Base-by-base conservation (phyloP, 1,140 invertebrate genomes). In the Aphaenogaster ashmeadi region DNA sequence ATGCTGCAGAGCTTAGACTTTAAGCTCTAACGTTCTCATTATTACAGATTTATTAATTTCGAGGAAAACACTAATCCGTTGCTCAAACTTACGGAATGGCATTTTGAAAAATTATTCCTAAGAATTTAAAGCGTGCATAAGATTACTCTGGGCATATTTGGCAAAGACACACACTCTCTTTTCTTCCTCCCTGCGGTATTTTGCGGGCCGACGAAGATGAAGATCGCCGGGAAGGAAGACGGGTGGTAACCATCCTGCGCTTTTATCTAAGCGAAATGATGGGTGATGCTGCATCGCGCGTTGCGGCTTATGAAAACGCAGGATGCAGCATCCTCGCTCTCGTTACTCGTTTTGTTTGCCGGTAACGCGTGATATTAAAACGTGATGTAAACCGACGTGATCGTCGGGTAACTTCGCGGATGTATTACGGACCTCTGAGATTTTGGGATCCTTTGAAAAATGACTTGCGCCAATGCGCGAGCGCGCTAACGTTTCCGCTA, bases 341-440 rank as follows among this genome's bases (percentile, higher is more conserved):
- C 80, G 21, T 62, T 56, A 33, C 9, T 84, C 54, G 72, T 84
- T 84, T 84, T 84, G 52, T 75, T 84, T 27, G 80, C 80, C n/a
- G 54, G 69, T 84, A 75, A 83, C 80, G 80, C 56, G 69, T 50
- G 54, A 75, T 84, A 84, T 84, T 84, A 84, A 84, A 84, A 84
- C 41, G 69, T 38, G 80, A 41, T 44, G 54, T 60, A 83, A 62
- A 38, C 38, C 38, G 9, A 54, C 41, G 80, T 27, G 80, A 83
- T 83, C 80, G 67, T n/a, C 38, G 11, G 27, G 2, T 83, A 60
- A 58, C 33, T 83, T 50, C 15, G 44, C 69, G 41, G 36, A 84
- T 81, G 44, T 75, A 84, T 50, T 74, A 75, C 27, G 52, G 4
- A 27, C 33, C 41, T 50, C 67, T 47, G 80, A 83, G 67, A 83